phyloP scores from a whole-genome alignment of 2,113 vertebrate species.

The Malurus melanocephalus region DNA sequence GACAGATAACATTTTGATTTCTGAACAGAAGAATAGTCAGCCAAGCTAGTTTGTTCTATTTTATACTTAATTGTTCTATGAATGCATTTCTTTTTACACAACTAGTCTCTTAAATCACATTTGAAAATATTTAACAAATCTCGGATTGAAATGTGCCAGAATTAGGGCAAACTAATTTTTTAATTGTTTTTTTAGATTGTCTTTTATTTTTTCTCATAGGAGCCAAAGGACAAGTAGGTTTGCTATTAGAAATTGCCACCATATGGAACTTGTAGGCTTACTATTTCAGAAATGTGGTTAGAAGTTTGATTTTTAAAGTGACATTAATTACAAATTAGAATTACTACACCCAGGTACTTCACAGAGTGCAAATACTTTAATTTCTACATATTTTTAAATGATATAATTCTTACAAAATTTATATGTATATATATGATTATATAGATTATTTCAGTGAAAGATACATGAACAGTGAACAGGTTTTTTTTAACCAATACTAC shows the following conservation, averaged over 20 bases:
- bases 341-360: neutral
- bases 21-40: conserved; percentile 42
- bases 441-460: neutral
- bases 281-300: neutral
- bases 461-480: neutral
- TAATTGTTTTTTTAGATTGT: neutral
- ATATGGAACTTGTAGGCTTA: neutral
- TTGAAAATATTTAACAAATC: neutral
- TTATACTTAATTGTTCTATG: conserved; percentile 41
- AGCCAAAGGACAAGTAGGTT: neutral
- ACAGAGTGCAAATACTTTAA: neutral
- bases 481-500: neutral
- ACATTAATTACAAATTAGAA: neutral
- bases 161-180: neutral
- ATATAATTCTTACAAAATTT: neutral
- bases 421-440: neutral
- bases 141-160: neutral
- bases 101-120: conserved; percentile 15
- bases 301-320: neutral
- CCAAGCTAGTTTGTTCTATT: conserved; percentile 57
- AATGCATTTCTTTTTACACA: neutral
- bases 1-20: conserved; percentile 50
- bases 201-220: neutral
- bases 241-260: neutral
- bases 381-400: neutral